Base-by-base conservation (phyloP, 2,113 vertebrate genomes). In the Amblyopsis rosae region DNA sequence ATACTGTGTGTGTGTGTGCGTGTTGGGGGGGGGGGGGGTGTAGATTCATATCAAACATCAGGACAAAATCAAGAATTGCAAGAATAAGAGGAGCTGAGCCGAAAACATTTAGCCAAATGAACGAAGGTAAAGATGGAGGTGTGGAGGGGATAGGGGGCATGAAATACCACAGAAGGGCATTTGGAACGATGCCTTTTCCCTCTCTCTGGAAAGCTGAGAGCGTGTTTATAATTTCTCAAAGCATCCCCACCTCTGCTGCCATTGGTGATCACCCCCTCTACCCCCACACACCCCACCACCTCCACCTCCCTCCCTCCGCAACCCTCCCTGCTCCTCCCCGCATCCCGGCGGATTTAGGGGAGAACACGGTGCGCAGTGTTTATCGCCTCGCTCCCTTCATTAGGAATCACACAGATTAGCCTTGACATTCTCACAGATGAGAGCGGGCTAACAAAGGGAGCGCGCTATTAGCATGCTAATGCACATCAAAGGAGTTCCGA, bases 391-490 rank as follows among this genome's bases (percentile, higher is more conserved):
- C 49, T 70, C 72, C 82, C 54, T 69, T 88, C 84, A 83, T 87
- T 88, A 86, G 82, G 80, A 87, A 85, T 84, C 80, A 77, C 71
- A 73, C 82, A 89, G 86, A 89, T 89, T 86, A 88, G 81, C 76
- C 72, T 68, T 85, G 84, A 83, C 87, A 88, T 87, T 85, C 81
- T 87, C 35, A 65, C 79, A 84, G 86, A 84, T 85, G 79, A 86
- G 78, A 80, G 26, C 26, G 69, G 50, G 60, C 62, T 86, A 87
- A 89, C 85, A 88, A 88, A 85, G 65, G 62, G 65, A 87, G 82
- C 11, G 3, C 56, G 77, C 77, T 85, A 84, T 90, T 90, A 89
- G 72, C 77, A 92, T 90, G 86, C 79, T 89, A 90, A 89, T 88
- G 78, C 62, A 70, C 75, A 73, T 82, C 76, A 78, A 75, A 83